Conservation (phyloP, 2,797 vertebrate species). For the Oceanodroma leucorhoa region DNA sequence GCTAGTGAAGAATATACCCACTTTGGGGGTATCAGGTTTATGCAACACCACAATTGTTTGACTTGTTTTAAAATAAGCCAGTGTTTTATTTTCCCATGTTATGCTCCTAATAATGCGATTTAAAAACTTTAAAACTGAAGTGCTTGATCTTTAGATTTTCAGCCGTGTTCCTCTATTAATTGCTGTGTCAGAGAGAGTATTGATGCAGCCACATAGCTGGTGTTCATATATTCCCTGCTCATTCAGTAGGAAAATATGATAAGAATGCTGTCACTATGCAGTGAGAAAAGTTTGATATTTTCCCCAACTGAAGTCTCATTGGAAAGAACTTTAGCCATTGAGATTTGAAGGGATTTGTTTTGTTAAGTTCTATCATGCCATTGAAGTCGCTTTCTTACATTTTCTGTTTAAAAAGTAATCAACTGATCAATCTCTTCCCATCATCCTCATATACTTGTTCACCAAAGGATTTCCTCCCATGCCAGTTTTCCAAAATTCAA, state of each 20-base stretch:
- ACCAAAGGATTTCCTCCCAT: neutral
- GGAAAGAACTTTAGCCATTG: neutral
- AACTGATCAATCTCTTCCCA: neutral
- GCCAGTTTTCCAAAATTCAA: neutral
- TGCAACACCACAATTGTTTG: neutral
- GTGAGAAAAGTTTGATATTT: slow-evolving; percentile 43
- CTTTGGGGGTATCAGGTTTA: neutral
- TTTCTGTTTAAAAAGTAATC: slow-evolving; percentile 10
- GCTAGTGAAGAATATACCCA: neutral
- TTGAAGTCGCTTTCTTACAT: neutral
- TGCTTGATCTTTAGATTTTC: slow-evolving; percentile 4
- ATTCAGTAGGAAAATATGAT: slow-evolving; percentile 49
- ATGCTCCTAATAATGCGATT: neutral
- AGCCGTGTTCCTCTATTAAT: neutral
- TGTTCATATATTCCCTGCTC: slow-evolving; percentile 22
- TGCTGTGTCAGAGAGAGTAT: slow-evolving; percentile 7
- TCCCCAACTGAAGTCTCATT: neutral
- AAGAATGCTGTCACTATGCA: slow-evolving; percentile 35
- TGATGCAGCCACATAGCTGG: slow-evolving; percentile 33
- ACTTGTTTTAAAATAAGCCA: neutral
- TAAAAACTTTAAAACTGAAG: neutral
- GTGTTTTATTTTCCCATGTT: neutral
- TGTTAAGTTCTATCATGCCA: neutral
- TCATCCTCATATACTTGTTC: neutral
- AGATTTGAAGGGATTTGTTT: neutral